Percentiles rank a stretch among this genome's conserved stretches.
phyloP scores from a whole-genome alignment of 2,797 vertebrate species.

The Nasua narica region DNA sequence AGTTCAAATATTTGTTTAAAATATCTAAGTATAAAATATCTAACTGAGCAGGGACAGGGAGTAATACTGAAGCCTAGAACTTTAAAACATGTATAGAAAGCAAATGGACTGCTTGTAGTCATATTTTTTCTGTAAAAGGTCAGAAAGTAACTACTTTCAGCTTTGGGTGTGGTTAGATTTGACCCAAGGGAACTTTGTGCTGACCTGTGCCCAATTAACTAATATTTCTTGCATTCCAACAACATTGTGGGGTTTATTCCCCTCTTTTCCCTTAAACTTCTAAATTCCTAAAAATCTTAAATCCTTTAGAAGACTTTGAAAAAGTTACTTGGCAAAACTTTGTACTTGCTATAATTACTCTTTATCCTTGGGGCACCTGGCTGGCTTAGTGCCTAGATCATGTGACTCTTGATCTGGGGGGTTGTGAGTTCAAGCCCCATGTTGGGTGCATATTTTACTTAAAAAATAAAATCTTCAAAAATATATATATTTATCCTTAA shows the following conservation, averaged over 20 bases:
- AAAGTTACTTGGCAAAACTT: conserved; percentile 66
- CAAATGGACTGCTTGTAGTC: not conserved
- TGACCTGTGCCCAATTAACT: not conserved
- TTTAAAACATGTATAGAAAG: conserved; percentile 28
- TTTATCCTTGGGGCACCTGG: not conserved
- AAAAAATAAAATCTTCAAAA: not conserved
- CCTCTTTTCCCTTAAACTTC: not conserved
- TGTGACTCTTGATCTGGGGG: not conserved
- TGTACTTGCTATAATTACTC: not conserved
- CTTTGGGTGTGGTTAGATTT: not conserved
- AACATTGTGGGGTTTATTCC: not conserved
- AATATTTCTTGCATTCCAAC: not conserved
- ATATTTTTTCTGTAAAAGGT: not conserved
- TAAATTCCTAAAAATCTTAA: not conserved
- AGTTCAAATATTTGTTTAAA: conserved; percentile 28
- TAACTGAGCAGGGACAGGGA: not conserved
- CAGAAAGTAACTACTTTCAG: not conserved
- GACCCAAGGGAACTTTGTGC: not conserved
- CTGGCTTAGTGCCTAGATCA: not conserved
- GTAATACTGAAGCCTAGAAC: not conserved
- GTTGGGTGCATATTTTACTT: not conserved
- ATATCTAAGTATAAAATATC: conserved; percentile 46
- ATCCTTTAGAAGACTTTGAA: conserved; percentile 71
- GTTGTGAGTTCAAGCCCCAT: not conserved
- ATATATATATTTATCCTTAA: not conserved